Conservation (phyloP, 1,140 invertebrate genomes). For the Drosophila tropicalis region DNA sequence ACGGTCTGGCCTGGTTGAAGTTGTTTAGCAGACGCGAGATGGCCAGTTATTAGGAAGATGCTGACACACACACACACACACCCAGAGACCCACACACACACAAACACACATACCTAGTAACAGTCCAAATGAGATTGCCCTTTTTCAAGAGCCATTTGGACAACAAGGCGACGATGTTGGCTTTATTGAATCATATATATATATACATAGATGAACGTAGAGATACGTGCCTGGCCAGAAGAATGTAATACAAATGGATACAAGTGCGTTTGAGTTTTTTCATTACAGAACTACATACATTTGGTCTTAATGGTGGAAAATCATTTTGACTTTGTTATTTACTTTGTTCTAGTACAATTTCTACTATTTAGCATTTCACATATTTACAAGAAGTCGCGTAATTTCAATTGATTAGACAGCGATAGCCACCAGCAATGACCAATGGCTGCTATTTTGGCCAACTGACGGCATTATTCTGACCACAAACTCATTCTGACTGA, state of each 20-base stretch:
- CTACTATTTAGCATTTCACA: background rate
- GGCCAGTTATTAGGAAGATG: constrained; percentile 13
- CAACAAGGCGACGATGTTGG: constrained; percentile 42
- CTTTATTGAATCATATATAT: constrained; percentile 30
- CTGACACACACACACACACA: background rate
- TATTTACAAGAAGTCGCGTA: background rate
- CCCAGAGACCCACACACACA: background rate
- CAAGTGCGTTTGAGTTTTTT: constrained; percentile 36
- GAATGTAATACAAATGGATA: constrained; percentile 28
- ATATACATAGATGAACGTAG: background rate
- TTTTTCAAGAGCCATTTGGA: constrained; percentile 35
- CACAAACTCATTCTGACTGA: constrained; percentile 38
- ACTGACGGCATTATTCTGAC: constrained; percentile 54
- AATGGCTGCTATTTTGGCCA: constrained; percentile 56
- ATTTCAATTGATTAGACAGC: background rate
- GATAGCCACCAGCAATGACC: constrained; percentile 38
- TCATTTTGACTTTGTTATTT: too few species aligned
- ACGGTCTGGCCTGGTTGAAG: constrained; percentile 16
- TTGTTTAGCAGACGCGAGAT: constrained; percentile 9
- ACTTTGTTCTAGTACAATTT: too few species aligned
- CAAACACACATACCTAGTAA: background rate
- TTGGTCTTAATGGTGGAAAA: constrained; percentile 6
- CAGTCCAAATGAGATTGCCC: constrained; percentile 13
- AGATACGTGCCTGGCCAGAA: background rate
- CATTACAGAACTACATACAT: constrained; percentile 28